Conservation (phyloP, 2,113 vertebrate species). For the Xerus inauris region DNA sequence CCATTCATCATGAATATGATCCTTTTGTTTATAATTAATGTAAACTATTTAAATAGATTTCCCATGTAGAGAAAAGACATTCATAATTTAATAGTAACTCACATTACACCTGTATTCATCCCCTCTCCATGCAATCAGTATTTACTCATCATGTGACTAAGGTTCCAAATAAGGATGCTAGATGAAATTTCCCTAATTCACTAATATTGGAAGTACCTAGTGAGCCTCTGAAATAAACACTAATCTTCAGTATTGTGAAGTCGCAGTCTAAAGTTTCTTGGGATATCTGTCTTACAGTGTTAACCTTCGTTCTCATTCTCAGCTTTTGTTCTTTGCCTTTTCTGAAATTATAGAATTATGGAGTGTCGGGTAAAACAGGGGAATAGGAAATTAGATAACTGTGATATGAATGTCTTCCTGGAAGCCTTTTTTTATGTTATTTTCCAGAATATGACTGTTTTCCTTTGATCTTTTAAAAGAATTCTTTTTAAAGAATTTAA, state of each 20-base stretch:
- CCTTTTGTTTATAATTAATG: slow-evolving; percentile 42
- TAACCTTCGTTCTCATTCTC: slow-evolving; percentile 17
- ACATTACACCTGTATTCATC: background rate
- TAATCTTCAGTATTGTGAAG: slow-evolving; percentile 39
- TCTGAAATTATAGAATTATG: background rate
- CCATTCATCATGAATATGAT: slow-evolving; percentile 11
- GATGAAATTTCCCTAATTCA: background rate
- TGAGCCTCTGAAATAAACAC: slow-evolving; percentile 51
- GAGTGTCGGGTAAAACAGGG: background rate
- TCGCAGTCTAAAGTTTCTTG: slow-evolving; percentile 43
- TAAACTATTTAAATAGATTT: slow-evolving; percentile 4
- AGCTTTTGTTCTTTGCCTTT: slow-evolving; percentile 47
- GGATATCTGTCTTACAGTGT: background rate
- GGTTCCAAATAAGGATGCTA: background rate
- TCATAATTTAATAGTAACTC: slow-evolving; percentile 14
- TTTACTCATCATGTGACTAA: slow-evolving; percentile 49
- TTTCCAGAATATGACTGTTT: slow-evolving; percentile 34
- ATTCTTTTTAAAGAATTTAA: too few species aligned
- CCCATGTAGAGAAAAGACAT: background rate
- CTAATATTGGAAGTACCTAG: slow-evolving; percentile 31
- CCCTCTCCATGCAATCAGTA: background rate
- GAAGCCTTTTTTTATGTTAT: background rate
- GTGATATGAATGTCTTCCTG: background rate
- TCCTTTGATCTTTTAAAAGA: slow-evolving; percentile 38
- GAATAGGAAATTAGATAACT: background rate